Percentiles rank a stretch among this genome's conserved stretches.
Evolutionary conservation across 2,888 invertebrate genomes (phyloP).

Genomic region (Vanessa cardui): DNA sequence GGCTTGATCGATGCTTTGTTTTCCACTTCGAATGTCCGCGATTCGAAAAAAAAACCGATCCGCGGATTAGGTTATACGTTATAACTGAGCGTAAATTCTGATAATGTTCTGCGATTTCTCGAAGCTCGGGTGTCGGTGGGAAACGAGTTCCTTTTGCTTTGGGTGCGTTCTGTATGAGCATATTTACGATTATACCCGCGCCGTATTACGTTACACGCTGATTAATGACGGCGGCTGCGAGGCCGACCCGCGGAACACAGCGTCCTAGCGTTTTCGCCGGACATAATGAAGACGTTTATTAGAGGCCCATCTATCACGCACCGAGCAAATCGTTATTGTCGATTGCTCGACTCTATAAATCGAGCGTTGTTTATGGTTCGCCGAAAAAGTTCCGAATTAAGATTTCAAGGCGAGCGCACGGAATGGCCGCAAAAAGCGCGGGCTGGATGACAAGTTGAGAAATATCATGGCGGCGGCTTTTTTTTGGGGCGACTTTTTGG

Average conservation of each 20-base stretch:
- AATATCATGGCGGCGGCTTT: constrained; percentile 67
- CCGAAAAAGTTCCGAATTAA: constrained; percentile 70
- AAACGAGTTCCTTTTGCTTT: constrained; percentile 46
- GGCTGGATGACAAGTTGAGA: constrained; percentile 73
- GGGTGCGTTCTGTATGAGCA: constrained; percentile 72
- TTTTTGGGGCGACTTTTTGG: constrained; percentile 9
- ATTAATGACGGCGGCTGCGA: neutral
- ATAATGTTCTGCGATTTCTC: constrained; percentile 71
- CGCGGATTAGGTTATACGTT: constrained; percentile 64
- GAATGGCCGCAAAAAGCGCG: constrained; percentile 71
- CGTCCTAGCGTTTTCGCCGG: constrained; percentile 32
- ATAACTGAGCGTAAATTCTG: constrained; percentile 69
- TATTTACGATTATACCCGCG: constrained; percentile 78
- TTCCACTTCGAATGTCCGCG: constrained; percentile 69
- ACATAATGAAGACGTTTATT: constrained; percentile 70
- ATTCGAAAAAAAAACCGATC: constrained; percentile 57
- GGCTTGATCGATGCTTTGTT: constrained; percentile 81
- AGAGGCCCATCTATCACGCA: constrained; percentile 52
- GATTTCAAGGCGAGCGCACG: constrained; percentile 73
- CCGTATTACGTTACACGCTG: constrained; percentile 68
- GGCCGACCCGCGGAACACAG: constrained; percentile 12
- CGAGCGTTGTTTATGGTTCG: constrained; percentile 55
- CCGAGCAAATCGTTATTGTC: constrained; percentile 64
- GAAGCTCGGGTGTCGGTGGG: constrained; percentile 69
- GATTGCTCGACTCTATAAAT: constrained; percentile 66